These are phyloP conservation scores for Anguilla marmorata DNA, from an alignment of 2,797 vertebrate species.

Conservation along the genomic window DNA sequence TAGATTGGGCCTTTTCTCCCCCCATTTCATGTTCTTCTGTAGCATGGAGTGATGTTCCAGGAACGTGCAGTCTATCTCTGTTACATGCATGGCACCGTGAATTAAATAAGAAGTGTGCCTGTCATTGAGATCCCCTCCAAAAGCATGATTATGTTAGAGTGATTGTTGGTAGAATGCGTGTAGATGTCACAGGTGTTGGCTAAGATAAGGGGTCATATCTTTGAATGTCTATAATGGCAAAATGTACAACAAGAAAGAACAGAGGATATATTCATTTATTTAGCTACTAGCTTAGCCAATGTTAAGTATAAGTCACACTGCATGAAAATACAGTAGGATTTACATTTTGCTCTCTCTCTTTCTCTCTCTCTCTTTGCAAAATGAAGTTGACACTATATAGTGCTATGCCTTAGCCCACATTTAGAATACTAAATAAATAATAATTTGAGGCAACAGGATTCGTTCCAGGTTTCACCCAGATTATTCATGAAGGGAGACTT, in stretches of 20 bases:
- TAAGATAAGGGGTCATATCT: constrained; percentile 4
- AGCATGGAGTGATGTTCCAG: not conserved
- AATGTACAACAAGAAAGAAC: not conserved
- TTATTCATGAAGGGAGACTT: too few relatives aligned
- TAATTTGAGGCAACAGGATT: too few relatives aligned
- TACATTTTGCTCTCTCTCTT: not conserved
- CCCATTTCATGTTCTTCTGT: not conserved
- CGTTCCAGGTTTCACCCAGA: too few relatives aligned
- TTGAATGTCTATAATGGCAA: not conserved
- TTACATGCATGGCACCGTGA: constrained; percentile 23
- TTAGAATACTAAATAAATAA: not conserved
- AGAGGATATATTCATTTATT: not conserved
- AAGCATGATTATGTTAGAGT: constrained; percentile 33
- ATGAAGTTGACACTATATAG: not conserved
- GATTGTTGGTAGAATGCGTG: constrained; percentile 27
- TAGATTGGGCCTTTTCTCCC: constrained; percentile 1
- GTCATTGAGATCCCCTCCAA: constrained; percentile 30
- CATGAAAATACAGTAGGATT: not conserved
- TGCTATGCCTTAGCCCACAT: not conserved
- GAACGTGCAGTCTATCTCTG: not conserved
- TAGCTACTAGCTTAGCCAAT: not conserved
- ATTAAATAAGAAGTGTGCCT: not conserved
- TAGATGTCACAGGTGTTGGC: constrained; percentile 32
- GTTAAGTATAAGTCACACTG: not conserved
- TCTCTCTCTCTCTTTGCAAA: not conserved